Conservation (phyloP, 2,888 invertebrate genomes). For the Copidosoma aretas region DNA sequence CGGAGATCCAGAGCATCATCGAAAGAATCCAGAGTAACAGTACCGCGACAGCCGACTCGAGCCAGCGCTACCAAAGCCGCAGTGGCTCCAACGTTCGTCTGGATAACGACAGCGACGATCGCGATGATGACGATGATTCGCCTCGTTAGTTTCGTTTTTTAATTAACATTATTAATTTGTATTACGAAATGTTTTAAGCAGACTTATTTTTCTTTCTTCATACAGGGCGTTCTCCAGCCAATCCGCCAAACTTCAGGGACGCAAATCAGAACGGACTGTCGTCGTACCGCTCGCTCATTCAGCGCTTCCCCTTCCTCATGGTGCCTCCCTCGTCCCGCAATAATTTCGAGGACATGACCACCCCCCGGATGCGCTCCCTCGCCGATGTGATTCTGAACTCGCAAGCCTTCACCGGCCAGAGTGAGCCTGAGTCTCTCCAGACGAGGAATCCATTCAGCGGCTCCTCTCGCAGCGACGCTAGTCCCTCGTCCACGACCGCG, state of each 20-base stretch:
- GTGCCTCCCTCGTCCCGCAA: too few species aligned
- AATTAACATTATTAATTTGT: background rate
- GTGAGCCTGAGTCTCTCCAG: background rate
- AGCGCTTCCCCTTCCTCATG: too few species aligned
- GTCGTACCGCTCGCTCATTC: too few species aligned
- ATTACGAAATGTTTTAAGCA: too few species aligned
- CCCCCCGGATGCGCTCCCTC: too few species aligned
- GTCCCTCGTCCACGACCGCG: background rate
- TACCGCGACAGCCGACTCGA: conserved; percentile 28
- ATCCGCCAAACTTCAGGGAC: too few species aligned
- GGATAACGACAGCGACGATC: conserved; percentile 32
- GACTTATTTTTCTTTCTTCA: too few species aligned
- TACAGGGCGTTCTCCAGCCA: too few species aligned
- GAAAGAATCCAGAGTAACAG: conserved; percentile 46
- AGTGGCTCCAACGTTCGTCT: conserved; percentile 21
- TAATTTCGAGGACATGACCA: too few species aligned
- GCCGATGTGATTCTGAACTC: too few species aligned
- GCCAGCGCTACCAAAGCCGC: conserved; percentile 30
- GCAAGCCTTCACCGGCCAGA: background rate
- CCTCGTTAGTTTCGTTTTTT: conserved; percentile 1
- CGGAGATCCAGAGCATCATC: conserved; percentile 50
- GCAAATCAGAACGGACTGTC: too few species aligned
- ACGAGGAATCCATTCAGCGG: background rate
- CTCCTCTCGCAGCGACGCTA: background rate
- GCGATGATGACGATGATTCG: conserved; percentile 30